phyloP scores from a whole-genome alignment of 1,140 invertebrate genomes.

The Popillia japonica region DNA sequence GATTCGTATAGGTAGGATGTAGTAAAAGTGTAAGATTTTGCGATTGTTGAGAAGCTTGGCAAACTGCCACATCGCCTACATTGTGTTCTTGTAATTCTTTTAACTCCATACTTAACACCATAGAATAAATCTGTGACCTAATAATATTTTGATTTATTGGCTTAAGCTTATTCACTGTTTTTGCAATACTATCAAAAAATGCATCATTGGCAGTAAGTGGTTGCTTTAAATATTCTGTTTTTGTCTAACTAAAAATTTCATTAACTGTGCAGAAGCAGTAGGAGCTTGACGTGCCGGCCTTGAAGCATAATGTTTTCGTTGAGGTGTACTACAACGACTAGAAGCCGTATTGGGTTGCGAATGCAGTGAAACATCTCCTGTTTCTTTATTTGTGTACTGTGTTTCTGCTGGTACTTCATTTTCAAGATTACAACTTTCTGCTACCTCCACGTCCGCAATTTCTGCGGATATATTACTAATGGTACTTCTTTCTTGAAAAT shows the following conservation, averaged over 20 bases:
- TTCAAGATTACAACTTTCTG: neutral
- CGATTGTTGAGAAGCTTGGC: constrained; percentile 6
- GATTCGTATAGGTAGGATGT: neutral
- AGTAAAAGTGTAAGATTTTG: no score
- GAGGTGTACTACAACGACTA: neutral
- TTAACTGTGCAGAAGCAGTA: constrained; percentile 12
- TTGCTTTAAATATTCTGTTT: neutral
- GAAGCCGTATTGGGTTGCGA: neutral
- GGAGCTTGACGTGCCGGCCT: neutral
- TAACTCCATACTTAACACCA: constrained; percentile 13
- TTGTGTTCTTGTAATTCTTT: constrained; percentile 6
- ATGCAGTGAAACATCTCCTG: neutral
- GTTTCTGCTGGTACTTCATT: neutral
- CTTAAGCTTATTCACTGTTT: no score
- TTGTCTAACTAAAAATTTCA: constrained; percentile 28
- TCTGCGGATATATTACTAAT: neutral
- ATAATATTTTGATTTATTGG: constrained; percentile 16
- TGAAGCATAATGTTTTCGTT: constrained; percentile 31
- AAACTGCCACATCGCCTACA: neutral
- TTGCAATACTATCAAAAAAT: constrained; percentile 32
- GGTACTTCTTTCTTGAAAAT: constrained; percentile 36
- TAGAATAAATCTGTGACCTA: constrained; percentile 32
- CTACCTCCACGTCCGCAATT: constrained; percentile 7
- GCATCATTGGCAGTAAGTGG: neutral
- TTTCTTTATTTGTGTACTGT: neutral